A percentile compares a stretch with the other conserved stretches of the same genome.
Conservation (phyloP, 2,113 vertebrate species). For the Pelecanoides urinatrix region DNA sequence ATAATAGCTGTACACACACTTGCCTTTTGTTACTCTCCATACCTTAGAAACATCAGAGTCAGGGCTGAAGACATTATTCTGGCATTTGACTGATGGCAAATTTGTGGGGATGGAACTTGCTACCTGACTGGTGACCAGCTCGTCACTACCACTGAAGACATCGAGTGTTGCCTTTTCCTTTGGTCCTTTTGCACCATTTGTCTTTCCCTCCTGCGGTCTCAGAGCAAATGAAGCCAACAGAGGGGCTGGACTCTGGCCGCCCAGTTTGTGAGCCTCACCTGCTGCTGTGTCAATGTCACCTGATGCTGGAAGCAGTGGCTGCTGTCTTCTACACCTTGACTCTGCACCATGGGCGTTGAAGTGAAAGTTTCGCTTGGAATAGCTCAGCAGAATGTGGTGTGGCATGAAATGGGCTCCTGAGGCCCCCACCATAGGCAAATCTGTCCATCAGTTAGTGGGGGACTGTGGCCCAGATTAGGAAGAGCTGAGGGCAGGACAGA, state of each 20-base stretch:
- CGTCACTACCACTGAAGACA: neutral
- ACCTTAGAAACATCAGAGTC: neutral
- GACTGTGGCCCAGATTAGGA: neutral
- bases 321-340: neutral
- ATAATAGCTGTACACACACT: neutral
- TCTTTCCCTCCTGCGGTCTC: neutral
- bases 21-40: neutral
- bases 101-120: neutral
- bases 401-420: neutral
- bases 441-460: neutral
- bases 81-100: neutral
- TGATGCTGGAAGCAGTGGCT: neutral
- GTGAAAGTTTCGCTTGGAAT: neutral
- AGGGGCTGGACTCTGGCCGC: neutral
- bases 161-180: accelerated
- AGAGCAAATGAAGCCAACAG: neutral
- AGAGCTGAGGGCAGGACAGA: neutral
- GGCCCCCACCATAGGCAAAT: neutral
- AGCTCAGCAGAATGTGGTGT: neutral
- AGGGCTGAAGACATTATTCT: neutral
- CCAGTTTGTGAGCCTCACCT: neutral
- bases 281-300: neutral
- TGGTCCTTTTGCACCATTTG: neutral
- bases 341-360: neutral
- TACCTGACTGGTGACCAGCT: neutral